Evolutionary conservation across 2,888 invertebrate species (phyloP).

Genomic region (Tetragnatha montana): DNA sequence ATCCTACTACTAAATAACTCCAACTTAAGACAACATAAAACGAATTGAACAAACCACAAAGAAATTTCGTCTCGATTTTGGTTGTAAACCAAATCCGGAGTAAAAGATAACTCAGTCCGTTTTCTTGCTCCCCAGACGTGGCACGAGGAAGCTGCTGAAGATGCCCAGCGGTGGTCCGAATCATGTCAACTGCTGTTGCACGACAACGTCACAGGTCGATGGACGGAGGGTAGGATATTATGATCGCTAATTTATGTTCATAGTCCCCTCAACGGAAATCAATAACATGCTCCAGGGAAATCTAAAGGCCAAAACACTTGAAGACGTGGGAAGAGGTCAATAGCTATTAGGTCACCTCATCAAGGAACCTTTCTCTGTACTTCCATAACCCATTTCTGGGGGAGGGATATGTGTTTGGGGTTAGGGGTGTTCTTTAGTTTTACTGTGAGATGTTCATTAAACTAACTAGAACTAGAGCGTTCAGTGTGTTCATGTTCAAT

Average conservation of each 20-base stretch:
- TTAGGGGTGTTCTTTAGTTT: no score
- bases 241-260: neutral
- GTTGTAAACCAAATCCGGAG: no score
- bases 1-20: no score
- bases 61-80: no score
- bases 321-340: neutral
- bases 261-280: neutral
- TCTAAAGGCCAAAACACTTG: neutral
- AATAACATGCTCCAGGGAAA: constrained; percentile 20
- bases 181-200: constrained; percentile 83
- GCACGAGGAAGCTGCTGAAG: constrained; percentile 83
- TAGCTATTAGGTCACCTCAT: neutral
- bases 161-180: constrained; percentile 86
- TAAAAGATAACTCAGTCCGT: neutral
- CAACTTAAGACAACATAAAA: no score
- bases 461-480: no score
- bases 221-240: constrained; percentile 77
- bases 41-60: no score
- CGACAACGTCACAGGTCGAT: constrained; percentile 82
- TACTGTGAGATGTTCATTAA: no score
- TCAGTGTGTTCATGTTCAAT: no score
- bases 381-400: no score
- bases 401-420: no score
- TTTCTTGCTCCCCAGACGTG: constrained; percentile 80
- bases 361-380: neutral